A percentile compares a stretch with the other conserved stretches of the same genome.
Evolutionary conservation across 2,797 vertebrate genomes (phyloP).

Genomic region (Urocyon cinereoargenteus): DNA sequence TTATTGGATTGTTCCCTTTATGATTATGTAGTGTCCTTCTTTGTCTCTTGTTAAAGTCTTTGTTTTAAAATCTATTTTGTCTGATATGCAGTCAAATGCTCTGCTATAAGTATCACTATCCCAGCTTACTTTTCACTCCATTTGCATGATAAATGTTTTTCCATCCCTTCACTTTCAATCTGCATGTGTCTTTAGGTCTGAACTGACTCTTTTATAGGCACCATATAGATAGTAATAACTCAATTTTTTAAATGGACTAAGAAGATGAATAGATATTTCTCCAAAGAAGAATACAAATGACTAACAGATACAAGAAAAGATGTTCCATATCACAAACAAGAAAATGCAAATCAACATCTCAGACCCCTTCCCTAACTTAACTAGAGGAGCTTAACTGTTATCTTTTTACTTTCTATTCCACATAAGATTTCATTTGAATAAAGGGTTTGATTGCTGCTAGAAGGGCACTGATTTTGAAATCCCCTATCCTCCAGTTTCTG

Average conservation of each 20-base stretch:
- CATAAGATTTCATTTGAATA: not conserved
- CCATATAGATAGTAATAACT: not conserved
- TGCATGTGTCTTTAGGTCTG: not conserved
- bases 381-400: not conserved
- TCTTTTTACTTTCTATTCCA: not conserved
- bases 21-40: not conserved
- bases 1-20: not conserved
- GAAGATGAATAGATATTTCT: not conserved
- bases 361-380: not conserved
- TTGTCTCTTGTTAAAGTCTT: not conserved
- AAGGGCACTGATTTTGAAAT: not conserved
- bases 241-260: not conserved
- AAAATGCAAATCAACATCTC: not conserved
- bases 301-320: not conserved
- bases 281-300: not conserved
- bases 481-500: not conserved
- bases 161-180: not conserved
- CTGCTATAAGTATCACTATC: not conserved
- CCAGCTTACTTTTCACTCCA: not conserved
- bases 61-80: not conserved
- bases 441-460: not conserved
- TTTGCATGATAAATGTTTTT: not conserved
- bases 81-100: not conserved
- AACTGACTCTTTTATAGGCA: not conserved
- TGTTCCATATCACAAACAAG: not conserved